Conservation (phyloP, 2,113 vertebrate species). For the Tachycineta bicolor region DNA sequence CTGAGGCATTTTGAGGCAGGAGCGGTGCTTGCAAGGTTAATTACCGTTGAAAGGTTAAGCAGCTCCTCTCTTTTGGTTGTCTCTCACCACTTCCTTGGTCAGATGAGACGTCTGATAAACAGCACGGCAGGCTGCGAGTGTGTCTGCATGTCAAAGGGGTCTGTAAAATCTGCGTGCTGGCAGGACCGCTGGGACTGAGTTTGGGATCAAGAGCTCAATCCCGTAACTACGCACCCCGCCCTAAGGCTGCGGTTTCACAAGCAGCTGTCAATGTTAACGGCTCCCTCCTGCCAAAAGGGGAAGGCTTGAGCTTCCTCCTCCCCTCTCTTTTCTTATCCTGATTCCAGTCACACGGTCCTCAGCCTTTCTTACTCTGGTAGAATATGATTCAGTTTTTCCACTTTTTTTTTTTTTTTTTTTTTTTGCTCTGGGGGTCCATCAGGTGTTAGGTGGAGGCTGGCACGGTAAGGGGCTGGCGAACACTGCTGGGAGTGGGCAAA, state of each 20-base stretch:
- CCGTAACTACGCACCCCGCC: fast-evolving
- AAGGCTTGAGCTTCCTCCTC: background rate
- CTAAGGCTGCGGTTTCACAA: background rate
- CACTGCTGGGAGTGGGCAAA: background rate
- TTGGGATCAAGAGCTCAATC: background rate
- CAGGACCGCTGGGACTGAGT: background rate
- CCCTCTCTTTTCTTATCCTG: background rate
- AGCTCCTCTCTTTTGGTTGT: background rate
- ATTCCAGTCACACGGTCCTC: background rate
- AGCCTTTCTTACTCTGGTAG: background rate
- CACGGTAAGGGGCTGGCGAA: background rate
- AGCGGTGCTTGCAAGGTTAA: background rate
- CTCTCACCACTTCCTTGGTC: background rate
- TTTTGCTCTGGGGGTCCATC: background rate
- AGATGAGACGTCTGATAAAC: background rate
- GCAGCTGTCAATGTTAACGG: background rate
- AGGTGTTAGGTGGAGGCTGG: no score
- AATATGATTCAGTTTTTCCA: background rate
- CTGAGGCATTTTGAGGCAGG: background rate
- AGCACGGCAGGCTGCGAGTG: background rate
- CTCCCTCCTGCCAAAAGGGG: background rate
- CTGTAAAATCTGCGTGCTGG: background rate
- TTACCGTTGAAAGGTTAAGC: background rate
- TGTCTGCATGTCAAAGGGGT: background rate
- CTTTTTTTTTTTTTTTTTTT: background rate